Conservation (phyloP, 1,140 invertebrate genomes). For the Zaprionus lachaisei region DNA sequence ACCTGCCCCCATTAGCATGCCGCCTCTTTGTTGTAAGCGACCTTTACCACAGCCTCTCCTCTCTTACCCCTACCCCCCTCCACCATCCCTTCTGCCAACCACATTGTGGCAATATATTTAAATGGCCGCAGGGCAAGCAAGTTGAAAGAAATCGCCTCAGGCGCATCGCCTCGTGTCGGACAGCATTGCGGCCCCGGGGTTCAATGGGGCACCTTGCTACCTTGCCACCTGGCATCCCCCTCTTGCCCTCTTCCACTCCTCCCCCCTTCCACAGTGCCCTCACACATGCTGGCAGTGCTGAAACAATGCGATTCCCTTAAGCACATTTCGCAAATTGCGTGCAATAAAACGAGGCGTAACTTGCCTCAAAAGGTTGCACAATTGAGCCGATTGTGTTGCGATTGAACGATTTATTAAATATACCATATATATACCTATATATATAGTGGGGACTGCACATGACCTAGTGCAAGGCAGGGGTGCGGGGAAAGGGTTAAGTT, state of each 20-base stretch:
- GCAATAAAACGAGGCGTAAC: slow-evolving; percentile 2
- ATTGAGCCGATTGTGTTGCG: background rate
- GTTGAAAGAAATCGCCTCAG: slow-evolving; percentile 40
- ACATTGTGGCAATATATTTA: slow-evolving; percentile 38
- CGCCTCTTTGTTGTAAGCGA: slow-evolving; percentile 34
- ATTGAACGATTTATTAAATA: slow-evolving; percentile 1
- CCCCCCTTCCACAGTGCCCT: too few relatives aligned
- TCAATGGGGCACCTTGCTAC: background rate
- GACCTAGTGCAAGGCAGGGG: too few relatives aligned
- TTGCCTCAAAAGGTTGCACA: background rate
- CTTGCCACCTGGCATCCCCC: background rate
- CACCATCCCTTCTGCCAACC: background rate
- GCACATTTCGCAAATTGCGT: slow-evolving; percentile 8
- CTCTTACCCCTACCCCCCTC: background rate
- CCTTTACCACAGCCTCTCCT: background rate
- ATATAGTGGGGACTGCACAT: background rate
- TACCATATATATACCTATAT: background rate
- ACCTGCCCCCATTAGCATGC: slow-evolving; percentile 47
- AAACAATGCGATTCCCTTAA: slow-evolving; percentile 9
- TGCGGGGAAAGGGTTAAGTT: too few relatives aligned
- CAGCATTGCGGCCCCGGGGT: slow-evolving; percentile 1
- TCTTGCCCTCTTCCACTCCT: background rate
- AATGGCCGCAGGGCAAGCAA: slow-evolving; percentile 36
- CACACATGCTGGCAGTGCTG: background rate
- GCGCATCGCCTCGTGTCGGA: slow-evolving; percentile 8